Evolutionary conservation across 2,888 invertebrate genomes (phyloP).

Genomic region (Calliphora vomitoria): DNA sequence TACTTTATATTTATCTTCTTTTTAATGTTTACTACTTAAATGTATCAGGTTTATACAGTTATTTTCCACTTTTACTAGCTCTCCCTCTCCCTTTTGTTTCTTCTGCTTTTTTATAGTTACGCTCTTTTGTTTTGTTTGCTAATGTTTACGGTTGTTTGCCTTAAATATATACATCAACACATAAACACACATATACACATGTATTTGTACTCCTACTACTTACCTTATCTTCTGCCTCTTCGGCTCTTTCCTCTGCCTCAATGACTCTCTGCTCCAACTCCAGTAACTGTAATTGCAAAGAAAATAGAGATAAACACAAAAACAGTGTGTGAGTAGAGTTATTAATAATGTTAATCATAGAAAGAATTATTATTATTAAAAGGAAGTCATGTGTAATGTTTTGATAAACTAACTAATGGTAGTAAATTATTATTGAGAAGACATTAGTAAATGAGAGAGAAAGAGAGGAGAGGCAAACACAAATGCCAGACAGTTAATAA

Average conservation of each 20-base stretch:
- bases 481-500: too few relatives aligned
- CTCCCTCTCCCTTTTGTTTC: background rate
- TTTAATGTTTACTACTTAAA: conserved; percentile 17
- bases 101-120: background rate
- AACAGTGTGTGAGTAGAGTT: background rate
- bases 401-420: conserved; percentile 44
- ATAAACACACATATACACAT: background rate
- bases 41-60: conserved; percentile 3
- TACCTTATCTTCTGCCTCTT: conserved; percentile 98
- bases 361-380: conserved; percentile 32
- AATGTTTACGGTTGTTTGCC: background rate
- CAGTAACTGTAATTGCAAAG: conserved; percentile 89
- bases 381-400: conserved; percentile 63
- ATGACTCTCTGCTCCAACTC: conserved; percentile 96
- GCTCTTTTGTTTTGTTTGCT: conserved; percentile 16
- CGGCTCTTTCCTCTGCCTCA: conserved; percentile 96
- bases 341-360: conserved; percentile 51
- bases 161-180: background rate
- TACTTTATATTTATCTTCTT: background rate
- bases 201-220: conserved; percentile 77
- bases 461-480: too few relatives aligned
- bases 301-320: conserved; percentile 21
- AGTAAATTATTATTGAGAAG: background rate
- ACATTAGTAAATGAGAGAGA: background rate
- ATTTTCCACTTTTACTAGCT: background rate